Base-by-base conservation (phyloP, 2,888 invertebrate species). In the Acanthococcus lagerstroemiae region DNA sequence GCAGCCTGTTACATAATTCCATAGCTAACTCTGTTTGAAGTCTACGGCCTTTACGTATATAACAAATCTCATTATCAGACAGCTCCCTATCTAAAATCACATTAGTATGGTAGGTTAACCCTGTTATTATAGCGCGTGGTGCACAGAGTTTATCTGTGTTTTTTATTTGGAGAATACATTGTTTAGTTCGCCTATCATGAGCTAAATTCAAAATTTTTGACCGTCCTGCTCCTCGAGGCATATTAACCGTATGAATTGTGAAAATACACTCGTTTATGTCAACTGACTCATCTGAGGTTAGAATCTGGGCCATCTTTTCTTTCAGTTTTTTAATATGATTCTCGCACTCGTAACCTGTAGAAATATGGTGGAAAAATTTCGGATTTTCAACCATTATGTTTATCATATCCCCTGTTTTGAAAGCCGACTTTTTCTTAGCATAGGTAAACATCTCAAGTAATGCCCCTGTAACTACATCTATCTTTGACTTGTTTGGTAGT, bases 61-160 rank as follows among this genome's bases (percentile, higher is more conserved):
- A 25, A 4, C 27, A 60, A 15, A 58, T 58, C 24, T 66, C 4
- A 7, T 3, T 7, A 4, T n/a, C 45, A 3, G 3, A 17, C 24
- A 52, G 4, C 3, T 52, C 21, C 21, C 6, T 52, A 1, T 5
- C 52, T 12, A 52, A 21, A 21, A 46, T 37, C 24, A 4, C 22
- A 1, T 52, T 5, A 6, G 21, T 17, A 15, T 52, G 21, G 7
- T 58, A 52, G 15, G 66, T 66, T 3, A 58, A 37, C 3, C 52
- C 57, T 7, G 37, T 30, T 15, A 66, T 45, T 57, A 66, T 26
- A 15, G 56, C 50, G 5, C 57, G 12, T 15, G 57, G 66, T 27
- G 48, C 45, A 37, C 66, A 58, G 15, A 66, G 37, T 7, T 61
- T 54, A 44, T 61, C 54, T 7, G 24, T 55, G 46, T 61, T 67